These are phyloP conservation scores for Argentina silus DNA, from an alignment of 2,797 vertebrate genomes.

Conservation along the genomic window DNA sequence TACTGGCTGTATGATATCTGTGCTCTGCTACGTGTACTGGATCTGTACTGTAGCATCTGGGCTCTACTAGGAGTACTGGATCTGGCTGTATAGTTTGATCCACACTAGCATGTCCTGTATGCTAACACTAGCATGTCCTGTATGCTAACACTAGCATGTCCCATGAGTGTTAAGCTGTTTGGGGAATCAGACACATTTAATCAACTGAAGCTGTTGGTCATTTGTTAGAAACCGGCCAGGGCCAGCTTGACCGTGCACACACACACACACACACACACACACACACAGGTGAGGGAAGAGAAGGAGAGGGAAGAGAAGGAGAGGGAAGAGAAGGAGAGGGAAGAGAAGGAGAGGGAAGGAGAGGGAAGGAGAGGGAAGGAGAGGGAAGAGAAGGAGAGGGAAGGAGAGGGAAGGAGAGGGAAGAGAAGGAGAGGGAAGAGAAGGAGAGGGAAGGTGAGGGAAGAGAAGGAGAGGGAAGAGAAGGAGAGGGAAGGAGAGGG, in stretches of 20 bases:
- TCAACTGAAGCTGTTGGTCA: slow-evolving; percentile 41
- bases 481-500: too few relatives aligned
- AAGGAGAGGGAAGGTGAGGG: too few relatives aligned
- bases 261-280: slow-evolving; percentile 31
- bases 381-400: too few relatives aligned
- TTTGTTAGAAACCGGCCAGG: slow-evolving; percentile 35
- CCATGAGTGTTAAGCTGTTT: slow-evolving; percentile 24
- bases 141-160: neutral
- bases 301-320: too few relatives aligned
- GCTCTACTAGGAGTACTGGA: neutral
- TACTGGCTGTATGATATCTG: neutral
- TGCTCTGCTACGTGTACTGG: neutral
- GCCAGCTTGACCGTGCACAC: slow-evolving; percentile 40
- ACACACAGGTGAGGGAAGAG: slow-evolving; percentile 35
- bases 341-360: neutral
- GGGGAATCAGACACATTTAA: slow-evolving; percentile 53
- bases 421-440: too few relatives aligned
- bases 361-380: neutral
- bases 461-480: too few relatives aligned
- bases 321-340: too few relatives aligned
- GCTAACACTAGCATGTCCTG: neutral
- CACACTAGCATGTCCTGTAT: neutral
- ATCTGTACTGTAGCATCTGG: neutral
- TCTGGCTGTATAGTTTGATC: neutral
- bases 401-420: too few relatives aligned